Conservation (phyloP, 2,888 invertebrate genomes). For the Mayetiola destructor region DNA sequence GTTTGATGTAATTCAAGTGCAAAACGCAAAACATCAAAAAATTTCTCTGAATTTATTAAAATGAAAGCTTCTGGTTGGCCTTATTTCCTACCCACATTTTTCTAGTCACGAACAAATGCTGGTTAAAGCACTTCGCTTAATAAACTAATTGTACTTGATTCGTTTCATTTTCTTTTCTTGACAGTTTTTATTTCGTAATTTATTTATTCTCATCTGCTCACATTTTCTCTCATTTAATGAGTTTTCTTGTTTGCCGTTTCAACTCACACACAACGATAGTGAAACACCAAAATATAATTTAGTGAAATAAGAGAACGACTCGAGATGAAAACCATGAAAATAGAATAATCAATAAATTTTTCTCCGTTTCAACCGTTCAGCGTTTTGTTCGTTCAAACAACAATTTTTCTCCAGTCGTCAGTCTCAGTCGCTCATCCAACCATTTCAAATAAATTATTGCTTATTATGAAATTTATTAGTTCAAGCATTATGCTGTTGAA, state of each 20-base stretch:
- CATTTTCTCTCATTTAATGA: slow-evolving; percentile 1
- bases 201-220: slow-evolving; percentile 5
- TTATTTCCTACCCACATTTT: too few relatives aligned
- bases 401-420: background rate
- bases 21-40: too few relatives aligned
- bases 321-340: background rate
- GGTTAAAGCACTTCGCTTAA: slow-evolving; percentile 1
- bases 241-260: too few relatives aligned
- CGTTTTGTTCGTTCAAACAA: too few relatives aligned
- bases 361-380: too few relatives aligned
- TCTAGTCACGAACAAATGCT: too few relatives aligned
- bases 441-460: slow-evolving; percentile 10
- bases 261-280: too few relatives aligned
- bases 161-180: background rate
- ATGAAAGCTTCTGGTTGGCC: too few relatives aligned
- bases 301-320: background rate
- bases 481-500: slow-evolving; percentile 3
- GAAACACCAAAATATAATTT: background rate
- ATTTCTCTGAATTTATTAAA: too few relatives aligned
- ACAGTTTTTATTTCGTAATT: slow-evolving; percentile 11
- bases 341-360: too few relatives aligned
- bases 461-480: slow-evolving; percentile 9
- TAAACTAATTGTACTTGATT: slow-evolving; percentile 6
- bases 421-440: background rate
- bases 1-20: too few relatives aligned